Evolutionary conservation across 2,113 vertebrate genomes (phyloP).

Genomic region (Pogona vitticeps): DNA sequence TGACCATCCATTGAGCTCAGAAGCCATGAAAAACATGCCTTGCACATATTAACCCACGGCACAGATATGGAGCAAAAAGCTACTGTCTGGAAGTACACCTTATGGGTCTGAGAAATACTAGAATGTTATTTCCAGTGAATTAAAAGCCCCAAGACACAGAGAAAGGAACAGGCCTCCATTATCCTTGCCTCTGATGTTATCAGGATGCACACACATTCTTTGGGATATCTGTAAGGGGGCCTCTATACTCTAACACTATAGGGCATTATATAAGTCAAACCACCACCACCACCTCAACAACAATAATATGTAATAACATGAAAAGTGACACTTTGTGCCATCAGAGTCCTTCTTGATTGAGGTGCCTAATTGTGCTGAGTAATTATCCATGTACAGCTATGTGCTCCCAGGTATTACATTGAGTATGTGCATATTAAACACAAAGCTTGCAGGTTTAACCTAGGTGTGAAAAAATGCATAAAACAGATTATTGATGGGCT

Average conservation of each 20-base stretch:
- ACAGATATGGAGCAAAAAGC: no score
- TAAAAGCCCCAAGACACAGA: not conserved
- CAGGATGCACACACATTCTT: not conserved
- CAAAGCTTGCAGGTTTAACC: not conserved
- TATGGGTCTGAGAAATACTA: not conserved
- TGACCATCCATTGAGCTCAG: not conserved
- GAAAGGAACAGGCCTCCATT: not conserved
- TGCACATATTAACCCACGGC: no score
- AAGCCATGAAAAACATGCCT: not conserved
- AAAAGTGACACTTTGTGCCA: not conserved
- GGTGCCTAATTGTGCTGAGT: not conserved
- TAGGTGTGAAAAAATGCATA: not conserved
- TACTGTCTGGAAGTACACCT: not conserved
- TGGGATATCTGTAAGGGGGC: no score
- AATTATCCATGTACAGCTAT: not conserved
- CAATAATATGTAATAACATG: no score
- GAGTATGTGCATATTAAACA: not conserved
- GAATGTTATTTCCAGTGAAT: not conserved
- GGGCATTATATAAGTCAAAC: no score
- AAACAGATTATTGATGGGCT: not conserved
- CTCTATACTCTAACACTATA: no score
- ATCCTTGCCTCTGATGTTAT: not conserved
- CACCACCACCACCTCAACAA: no score
- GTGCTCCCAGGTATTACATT: not conserved
- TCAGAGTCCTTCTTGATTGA: not conserved